These are phyloP conservation scores for Abscondita cerata DNA, from an alignment of 2,888 invertebrate genomes.

Conservation along the genomic window DNA sequence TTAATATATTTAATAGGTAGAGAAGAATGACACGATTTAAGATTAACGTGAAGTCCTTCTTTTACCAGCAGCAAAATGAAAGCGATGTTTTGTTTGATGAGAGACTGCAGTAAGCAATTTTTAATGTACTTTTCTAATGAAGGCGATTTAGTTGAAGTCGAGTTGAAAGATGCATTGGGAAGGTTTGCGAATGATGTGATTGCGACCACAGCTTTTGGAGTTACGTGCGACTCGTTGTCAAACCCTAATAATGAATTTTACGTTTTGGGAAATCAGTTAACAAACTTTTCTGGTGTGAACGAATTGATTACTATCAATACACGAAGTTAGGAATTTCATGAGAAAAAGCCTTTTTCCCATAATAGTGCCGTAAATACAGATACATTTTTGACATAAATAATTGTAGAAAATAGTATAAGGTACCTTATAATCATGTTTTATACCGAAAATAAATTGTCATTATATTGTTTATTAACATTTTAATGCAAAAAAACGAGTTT, in stretches of 20 bases:
- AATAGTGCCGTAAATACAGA: too few relatives aligned
- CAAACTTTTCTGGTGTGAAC: background rate
- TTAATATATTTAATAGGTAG: too few relatives aligned
- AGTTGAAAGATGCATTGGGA: background rate
- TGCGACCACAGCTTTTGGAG: too few relatives aligned
- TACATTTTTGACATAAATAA: too few relatives aligned
- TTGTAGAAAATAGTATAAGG: too few relatives aligned
- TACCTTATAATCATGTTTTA: too few relatives aligned
- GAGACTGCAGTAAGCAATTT: background rate
- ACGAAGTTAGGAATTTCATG: too few relatives aligned
- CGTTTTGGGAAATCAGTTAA: background rate
- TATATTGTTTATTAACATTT: too few relatives aligned
- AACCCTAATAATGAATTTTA: slow-evolving; percentile 4
- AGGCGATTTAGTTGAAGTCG: background rate
- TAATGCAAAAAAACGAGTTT: too few relatives aligned
- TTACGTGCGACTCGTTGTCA: background rate
- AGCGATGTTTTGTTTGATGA: background rate
- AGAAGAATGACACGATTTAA: background rate
- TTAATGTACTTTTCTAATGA: background rate
- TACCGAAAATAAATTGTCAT: too few relatives aligned
- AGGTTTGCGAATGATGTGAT: background rate
- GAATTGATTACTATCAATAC: too few relatives aligned
- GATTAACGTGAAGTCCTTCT: background rate
- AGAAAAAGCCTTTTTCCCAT: too few relatives aligned
- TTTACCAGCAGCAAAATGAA: background rate